Base-by-base conservation (phyloP, 2,797 vertebrate species). In the Triplophysa yarkandensis region DNA sequence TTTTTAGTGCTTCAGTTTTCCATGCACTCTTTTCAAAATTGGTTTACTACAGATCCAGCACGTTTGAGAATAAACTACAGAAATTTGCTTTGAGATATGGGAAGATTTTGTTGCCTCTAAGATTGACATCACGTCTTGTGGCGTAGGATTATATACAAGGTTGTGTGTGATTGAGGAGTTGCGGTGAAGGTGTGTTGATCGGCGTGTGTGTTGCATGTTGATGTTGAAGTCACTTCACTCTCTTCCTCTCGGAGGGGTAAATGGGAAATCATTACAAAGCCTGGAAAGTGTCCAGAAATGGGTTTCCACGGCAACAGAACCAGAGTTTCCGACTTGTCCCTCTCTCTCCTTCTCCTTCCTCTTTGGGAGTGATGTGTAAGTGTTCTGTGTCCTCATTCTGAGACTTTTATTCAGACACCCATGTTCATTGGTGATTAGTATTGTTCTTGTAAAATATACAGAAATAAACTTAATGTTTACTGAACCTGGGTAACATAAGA, bases 201-300 rank as follows among this genome's bases (percentile, higher is more conserved):
- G 10, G 6, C n/a, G 62, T 72, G 64, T 71, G 79, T 73, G 71
- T 61, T 68, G 74, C 77, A 79, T 80, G 78, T 78, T 76, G 74
- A 81, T 77, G 67, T 32, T 67, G 58, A 62, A 27, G 76, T 76
- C 74, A 67, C 74, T 75, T 77, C 41, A 25, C 55, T 71, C 73
- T 63, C 70, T 74, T 73, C 72, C 68, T 76, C 77, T 78, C 52
- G 11, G 64, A 81, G 84, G 86, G 87, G 83, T 85, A 91, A 89
- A 91, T 88, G 85, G 83, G 84, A 90, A 90, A 88, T 88, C 87
- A 91, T 92, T 91, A 90, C 83, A 85, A 88, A 89, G 88, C 83
- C 82, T 90, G 89, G 89, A 85, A 90, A 88, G 82, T 84, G 85
- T 87, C 89, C 89, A 90, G 85, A 87, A 64, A 2, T 77, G 61